Evolutionary conservation across 1,140 invertebrate genomes (phyloP), one percentile per base, ranked within the genome.

Genomic region (Drosophila setifemur): DNA sequence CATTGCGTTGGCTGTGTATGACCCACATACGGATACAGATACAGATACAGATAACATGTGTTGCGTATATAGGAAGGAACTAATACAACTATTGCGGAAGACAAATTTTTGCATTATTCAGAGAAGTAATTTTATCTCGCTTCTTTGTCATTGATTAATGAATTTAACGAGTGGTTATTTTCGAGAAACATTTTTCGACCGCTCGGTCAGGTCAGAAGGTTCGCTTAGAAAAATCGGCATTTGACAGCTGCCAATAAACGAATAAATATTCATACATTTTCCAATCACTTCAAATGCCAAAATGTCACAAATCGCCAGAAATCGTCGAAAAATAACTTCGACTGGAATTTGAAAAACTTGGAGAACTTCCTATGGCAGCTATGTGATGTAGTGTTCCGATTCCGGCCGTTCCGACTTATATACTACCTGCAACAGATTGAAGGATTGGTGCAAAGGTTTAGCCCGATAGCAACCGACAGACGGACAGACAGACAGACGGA

Each of bases 21-120:
- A 81, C 76, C 76, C 40, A 81, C 77, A 82, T 76, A 81, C 44
- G 77, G 77, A 76, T 64, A 81, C 82, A 77, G 60, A 79, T n/a
- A 55, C 58, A 82, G 53, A 71, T 67, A 81, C 71, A 70, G 66
- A 82, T 76, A 81, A 70, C 73, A 83, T 83, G 73, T 85, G 73
- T 73, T 73, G 39, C 57, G 43, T 21, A 44, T 43, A 35, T 28
- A 31, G 25, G 6, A 9, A 18, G 25, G 40, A 37, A 39, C 67
- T 19, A 43, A 21, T 42, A 18, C 14, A 11, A 14, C 23, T 18
- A 12, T 35, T 23, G 42, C 60, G 60, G 57, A 64, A 64, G 57
- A 64, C 57, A 48, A 58, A 43, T 60, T 55, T 55, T n/a, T n/a
- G 54, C 53, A 23, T 14, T 8, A 50, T 55, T 40, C 16, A 49